Conservation (phyloP, 1,140 invertebrate species). For the Pseudoatta argentina region DNA sequence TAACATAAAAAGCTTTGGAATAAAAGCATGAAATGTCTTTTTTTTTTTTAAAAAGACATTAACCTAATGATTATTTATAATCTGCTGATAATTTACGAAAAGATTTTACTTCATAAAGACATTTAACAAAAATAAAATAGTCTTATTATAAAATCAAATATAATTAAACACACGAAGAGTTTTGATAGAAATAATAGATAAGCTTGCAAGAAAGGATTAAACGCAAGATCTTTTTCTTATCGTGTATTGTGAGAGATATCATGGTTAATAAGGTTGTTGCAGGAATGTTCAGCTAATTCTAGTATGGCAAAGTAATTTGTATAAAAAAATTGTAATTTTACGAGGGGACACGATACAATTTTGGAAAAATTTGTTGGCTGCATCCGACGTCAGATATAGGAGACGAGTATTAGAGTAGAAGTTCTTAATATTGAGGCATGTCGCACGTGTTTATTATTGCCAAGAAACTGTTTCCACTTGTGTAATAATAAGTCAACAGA, state of each 20-base stretch:
- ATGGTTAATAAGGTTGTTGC: slow-evolving; percentile 18
- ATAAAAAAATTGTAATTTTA: slow-evolving; percentile 69
- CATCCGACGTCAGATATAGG: slow-evolving; percentile 51
- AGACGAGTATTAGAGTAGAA: slow-evolving; percentile 63
- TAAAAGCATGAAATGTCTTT: background rate
- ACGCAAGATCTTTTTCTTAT: slow-evolving; percentile 1
- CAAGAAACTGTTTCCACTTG: slow-evolving; percentile 52
- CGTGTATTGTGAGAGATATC: background rate
- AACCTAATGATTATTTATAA: background rate
- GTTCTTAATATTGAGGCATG: slow-evolving; percentile 67
- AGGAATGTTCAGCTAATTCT: background rate
- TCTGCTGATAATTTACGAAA: background rate
- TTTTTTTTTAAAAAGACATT: background rate
- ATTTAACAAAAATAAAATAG: background rate
- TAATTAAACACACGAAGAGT: background rate
- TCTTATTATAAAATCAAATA: background rate
- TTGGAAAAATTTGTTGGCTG: slow-evolving; percentile 54
- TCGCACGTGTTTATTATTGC: slow-evolving; percentile 75
- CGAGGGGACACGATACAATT: background rate
- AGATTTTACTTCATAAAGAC: slow-evolving; percentile 1
- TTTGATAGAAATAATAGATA: background rate
- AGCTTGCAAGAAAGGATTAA: background rate
- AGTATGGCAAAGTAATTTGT: slow-evolving; percentile 41
- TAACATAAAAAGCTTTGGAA: slow-evolving; percentile 39
- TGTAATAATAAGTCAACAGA: slow-evolving; percentile 33